These are phyloP conservation scores for Malurus melanocephalus DNA, from an alignment of 2,113 vertebrate genomes.

Conservation along the genomic window DNA sequence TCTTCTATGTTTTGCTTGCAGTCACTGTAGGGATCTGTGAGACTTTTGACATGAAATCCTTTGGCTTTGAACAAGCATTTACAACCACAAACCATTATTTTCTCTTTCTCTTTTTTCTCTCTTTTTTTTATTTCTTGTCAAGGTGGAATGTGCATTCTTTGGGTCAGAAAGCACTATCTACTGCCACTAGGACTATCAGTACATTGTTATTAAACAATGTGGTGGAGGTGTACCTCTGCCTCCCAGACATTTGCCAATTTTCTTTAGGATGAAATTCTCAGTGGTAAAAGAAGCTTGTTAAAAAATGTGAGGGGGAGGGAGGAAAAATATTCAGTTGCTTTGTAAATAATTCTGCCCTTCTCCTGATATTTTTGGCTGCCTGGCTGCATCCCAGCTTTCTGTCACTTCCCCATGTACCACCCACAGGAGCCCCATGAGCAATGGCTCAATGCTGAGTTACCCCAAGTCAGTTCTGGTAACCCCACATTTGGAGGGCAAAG, in stretches of 20 bases:
- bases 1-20: conserved; percentile 4
- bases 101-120: neutral
- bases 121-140: neutral
- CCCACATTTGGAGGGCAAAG: neutral
- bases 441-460: neutral
- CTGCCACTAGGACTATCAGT: neutral
- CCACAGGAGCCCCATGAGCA: neutral
- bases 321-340: neutral
- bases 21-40: conserved; percentile 4
- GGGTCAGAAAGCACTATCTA: neutral
- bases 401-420: neutral
- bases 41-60: conserved; percentile 1
- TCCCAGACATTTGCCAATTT: conserved; percentile 7
- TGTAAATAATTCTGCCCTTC: neutral
- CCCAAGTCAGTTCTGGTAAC: neutral
- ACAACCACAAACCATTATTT: neutral
- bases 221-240: neutral
- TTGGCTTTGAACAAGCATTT: conserved; percentile 12
- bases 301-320: neutral
- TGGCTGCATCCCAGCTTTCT: neutral
- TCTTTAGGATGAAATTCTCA: conserved; percentile 1
- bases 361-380: neutral
- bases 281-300: neutral
- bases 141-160: conserved; percentile 26
- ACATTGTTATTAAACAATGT: neutral